Conservation (phyloP, 2,797 vertebrate species). For the Lacerta viridis region DNA sequence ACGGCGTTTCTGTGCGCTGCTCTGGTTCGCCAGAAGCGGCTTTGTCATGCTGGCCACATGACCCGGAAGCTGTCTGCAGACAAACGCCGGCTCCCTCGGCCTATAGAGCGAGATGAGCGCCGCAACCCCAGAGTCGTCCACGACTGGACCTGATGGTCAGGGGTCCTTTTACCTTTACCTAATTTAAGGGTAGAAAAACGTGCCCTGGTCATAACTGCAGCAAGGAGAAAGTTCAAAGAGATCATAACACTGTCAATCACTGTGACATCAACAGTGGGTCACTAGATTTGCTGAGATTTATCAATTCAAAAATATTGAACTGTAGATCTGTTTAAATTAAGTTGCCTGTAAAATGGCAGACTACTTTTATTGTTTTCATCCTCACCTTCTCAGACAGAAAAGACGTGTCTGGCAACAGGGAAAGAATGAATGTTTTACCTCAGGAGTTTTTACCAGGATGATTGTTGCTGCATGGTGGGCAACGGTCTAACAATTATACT, state of each 20-base stretch:
- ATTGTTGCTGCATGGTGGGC: background rate
- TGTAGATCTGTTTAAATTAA: background rate
- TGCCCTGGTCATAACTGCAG: background rate
- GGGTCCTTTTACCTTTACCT: no score
- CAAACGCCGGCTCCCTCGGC: background rate
- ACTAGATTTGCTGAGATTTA: background rate
- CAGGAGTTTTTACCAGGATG: background rate
- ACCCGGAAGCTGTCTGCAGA: background rate
- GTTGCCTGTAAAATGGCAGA: background rate
- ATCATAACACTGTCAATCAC: background rate
- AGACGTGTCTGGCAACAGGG: background rate
- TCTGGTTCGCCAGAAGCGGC: no score
- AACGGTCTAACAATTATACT: background rate
- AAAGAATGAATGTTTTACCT: background rate
- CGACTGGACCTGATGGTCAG: no score
- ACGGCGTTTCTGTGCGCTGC: no score
- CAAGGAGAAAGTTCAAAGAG: background rate
- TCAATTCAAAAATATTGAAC: background rate
- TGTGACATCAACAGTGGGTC: background rate
- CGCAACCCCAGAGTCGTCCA: no score
- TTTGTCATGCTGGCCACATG: no score
- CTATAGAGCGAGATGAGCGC: no score
- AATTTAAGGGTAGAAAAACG: background rate
- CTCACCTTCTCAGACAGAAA: background rate
- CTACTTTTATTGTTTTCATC: background rate